Percentiles rank a stretch among this genome's conserved stretches.
Evolutionary conservation across 2,888 invertebrate species (phyloP).

Genomic region (Hirtodrosophila confusa): DNA sequence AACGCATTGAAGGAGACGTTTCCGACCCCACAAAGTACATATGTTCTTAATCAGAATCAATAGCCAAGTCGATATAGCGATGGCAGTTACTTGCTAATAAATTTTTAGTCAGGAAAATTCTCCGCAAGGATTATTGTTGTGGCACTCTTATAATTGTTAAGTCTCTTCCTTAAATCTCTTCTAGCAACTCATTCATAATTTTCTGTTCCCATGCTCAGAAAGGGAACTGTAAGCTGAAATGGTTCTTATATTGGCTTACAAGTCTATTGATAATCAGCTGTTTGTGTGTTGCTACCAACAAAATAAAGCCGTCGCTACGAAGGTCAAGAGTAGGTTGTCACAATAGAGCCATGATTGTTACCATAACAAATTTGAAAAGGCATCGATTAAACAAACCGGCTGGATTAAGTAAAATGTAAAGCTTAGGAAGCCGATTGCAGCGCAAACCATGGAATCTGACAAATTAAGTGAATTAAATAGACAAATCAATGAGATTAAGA

Average conservation of each 20-base stretch:
- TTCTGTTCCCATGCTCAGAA: no score
- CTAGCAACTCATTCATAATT: no score
- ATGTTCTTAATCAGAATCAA: no score
- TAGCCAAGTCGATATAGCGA: no score
- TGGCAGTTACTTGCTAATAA: no score
- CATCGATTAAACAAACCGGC: conserved; percentile 60
- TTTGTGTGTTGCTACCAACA: conserved; percentile 21
- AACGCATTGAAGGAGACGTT: no score
- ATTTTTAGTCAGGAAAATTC: no score
- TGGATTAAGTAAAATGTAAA: conserved; percentile 8
- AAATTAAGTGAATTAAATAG: conserved; percentile 86
- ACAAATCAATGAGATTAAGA: conserved; percentile 93
- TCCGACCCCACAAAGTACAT: no score
- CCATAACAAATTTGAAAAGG: conserved; percentile 42
- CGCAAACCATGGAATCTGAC: conserved; percentile 76
- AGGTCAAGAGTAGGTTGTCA: conserved; percentile 1
- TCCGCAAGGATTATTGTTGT: no score
- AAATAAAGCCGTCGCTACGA: neutral
- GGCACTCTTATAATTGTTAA: no score
- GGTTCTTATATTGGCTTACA: conserved; percentile 2
- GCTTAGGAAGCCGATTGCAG: neutral
- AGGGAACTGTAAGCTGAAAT: no score
- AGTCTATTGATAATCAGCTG: conserved; percentile 21
- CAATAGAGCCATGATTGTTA: conserved; percentile 32
- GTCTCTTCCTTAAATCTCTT: no score